Evolutionary conservation across 2,113 vertebrate species (phyloP).

Genomic region (Amphilophus citrinellus): DNA sequence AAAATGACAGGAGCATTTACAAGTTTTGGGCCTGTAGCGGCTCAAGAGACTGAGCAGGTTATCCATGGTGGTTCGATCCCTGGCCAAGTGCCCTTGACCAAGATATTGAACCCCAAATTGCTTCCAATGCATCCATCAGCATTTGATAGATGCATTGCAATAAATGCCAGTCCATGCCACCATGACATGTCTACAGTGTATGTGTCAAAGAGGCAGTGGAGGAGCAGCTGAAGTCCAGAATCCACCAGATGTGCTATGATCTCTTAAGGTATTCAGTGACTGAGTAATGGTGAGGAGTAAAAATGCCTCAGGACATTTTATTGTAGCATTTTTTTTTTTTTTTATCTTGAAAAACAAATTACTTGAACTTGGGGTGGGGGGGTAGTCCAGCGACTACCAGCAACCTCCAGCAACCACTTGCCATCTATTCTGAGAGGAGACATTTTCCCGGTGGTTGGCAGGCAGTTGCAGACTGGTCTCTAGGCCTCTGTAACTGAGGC

Average conservation of each 20-base stretch:
- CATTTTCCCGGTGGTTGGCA: neutral
- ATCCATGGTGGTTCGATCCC: neutral
- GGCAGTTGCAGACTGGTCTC: neutral
- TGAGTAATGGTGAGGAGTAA: neutral
- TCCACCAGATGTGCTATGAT: neutral
- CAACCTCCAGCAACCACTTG: too few species aligned
- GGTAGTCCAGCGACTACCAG: too few species aligned
- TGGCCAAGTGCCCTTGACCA: neutral
- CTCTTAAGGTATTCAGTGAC: neutral
- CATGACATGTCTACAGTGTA: neutral
- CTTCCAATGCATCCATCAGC: conserved; percentile 4
- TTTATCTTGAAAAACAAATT: neutral
- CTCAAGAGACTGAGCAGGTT: neutral
- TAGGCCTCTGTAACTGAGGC: neutral
- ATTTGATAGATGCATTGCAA: neutral
- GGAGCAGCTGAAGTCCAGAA: neutral
- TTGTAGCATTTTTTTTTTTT: conserved; percentile 12
- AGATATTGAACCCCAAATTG: neutral
- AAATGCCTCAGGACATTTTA: neutral
- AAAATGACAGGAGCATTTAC: neutral
- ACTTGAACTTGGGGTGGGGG: neutral
- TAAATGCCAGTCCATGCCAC: neutral
- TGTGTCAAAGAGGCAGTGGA: neutral
- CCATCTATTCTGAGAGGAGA: too few species aligned
- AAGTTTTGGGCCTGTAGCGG: neutral